These are phyloP conservation scores for Rhopalosiphum padi DNA, from an alignment of 1,140 invertebrate species.

Conservation along the genomic window DNA sequence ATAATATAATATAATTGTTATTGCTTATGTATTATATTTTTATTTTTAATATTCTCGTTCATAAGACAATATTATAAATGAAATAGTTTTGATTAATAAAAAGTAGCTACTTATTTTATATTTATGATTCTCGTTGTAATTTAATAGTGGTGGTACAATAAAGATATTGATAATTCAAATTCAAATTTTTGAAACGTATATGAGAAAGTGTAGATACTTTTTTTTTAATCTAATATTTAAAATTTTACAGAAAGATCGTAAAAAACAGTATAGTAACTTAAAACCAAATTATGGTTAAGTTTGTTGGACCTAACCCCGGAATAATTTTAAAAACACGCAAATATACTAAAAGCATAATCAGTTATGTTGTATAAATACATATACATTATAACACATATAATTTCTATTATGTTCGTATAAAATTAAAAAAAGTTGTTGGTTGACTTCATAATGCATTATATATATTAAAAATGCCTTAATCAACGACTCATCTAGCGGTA, in stretches of 20 bases:
- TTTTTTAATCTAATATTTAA: neutral
- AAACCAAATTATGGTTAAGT: conserved; percentile 3
- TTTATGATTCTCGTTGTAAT: neutral
- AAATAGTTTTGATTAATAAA: neutral
- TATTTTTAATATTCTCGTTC: neutral
- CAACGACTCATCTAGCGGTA: neutral
- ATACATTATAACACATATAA: neutral
- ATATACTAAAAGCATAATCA: neutral
- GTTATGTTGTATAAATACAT: neutral
- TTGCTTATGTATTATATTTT: too few species aligned
- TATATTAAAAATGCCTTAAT: neutral
- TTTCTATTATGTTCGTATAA: neutral
- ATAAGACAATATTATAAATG: too few species aligned
- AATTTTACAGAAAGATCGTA: neutral
- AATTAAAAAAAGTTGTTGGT: neutral
- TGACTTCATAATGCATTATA: neutral
- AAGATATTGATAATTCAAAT: too few species aligned
- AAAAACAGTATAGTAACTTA: neutral
- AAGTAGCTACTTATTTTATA: neutral
- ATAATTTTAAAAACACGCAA: conserved; percentile 20
- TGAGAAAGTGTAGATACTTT: neutral
- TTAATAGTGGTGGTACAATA: neutral
- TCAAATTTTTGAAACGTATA: neutral
- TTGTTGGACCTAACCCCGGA: neutral
- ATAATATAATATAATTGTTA: too few species aligned